Base-by-base conservation (phyloP, 1,140 invertebrate species). In the Reticulitermes speratus region DNA sequence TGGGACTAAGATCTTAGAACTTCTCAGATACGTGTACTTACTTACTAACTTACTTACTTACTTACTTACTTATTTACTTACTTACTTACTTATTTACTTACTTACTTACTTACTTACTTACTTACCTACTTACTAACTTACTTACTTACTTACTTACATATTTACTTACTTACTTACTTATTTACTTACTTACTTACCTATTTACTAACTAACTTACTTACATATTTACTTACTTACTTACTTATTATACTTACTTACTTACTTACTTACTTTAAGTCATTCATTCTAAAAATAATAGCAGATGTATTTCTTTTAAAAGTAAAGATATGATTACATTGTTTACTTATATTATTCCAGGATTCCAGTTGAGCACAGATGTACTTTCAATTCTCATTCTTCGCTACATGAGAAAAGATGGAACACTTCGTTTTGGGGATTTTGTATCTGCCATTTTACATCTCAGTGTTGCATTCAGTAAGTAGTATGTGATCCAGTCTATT, bases 401-500 rank as follows among this genome's bases (percentile, higher is more conserved):
- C 87, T 98, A 97, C 88, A 98, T 98, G 96, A 94, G 97, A 87
- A 98, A 98, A 91, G 97, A 98, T 90, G 97, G 97, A 82, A 98
- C 97, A 69, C 91, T 98, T n/a, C 92, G 97, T 88, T 97, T 98
- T 89, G 97, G 97, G 30, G 97, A 98, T 90, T 98, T 97, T 90
- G 97, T 98, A 1, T 96, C 96, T 11, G 96, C 96, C 59, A 96
- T 98, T 89, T 92, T 98, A 87, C 97, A 97, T 89, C 92, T 98
- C 52, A 97, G 96, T 87, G 94, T 97, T 86, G 96, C 97, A 52
- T 98, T 98, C 90, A 95, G 97, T 97, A 93, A 95, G 93, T 90
- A 44, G 87, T 83, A 16, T 48, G 48, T 55, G 52, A 55, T 55
- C 52, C 19, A 21, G 16, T 55, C 2, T 55, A 6, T 12, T 55